phyloP scores from a whole-genome alignment of 2,888 invertebrate species.

The Luffia ferchaultella region DNA sequence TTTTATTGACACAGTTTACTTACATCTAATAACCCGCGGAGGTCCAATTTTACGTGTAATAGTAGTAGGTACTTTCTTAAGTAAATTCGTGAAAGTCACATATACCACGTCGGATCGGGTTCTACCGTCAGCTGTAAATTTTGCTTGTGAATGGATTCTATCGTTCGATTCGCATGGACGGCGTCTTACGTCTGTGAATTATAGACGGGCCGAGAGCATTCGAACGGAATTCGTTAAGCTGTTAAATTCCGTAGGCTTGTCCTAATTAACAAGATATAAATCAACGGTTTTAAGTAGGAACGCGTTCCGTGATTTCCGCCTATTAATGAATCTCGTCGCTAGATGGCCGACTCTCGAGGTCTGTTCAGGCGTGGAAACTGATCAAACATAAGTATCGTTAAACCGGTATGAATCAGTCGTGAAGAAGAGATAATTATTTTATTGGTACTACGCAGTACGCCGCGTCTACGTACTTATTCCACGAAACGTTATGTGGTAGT shows the following conservation, averaged over 20 bases:
- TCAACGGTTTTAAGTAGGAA: constrained; percentile 7
- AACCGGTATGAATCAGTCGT: neutral
- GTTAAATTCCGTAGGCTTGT: constrained; percentile 3
- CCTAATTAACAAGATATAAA: constrained; percentile 11
- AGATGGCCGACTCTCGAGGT: neutral
- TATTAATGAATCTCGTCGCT: constrained; percentile 3
- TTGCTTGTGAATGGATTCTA: constrained; percentile 25
- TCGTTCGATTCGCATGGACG: constrained; percentile 9
- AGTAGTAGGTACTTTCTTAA: too few species aligned
- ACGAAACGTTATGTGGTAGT: neutral
- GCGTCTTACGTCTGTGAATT: constrained; percentile 15
- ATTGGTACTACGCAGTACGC: too few species aligned
- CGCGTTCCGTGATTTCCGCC: constrained; percentile 2
- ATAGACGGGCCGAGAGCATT: neutral
- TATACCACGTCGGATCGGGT: too few species aligned
- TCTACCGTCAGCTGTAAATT: too few species aligned
- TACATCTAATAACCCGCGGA: too few species aligned
- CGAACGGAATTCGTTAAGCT: neutral
- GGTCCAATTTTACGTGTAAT: too few species aligned
- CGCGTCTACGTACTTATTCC: neutral
- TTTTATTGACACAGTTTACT: too few species aligned
- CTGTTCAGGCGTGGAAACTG: too few species aligned
- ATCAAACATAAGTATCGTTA: neutral
- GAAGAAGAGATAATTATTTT: neutral
- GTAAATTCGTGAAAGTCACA: too few species aligned